These are phyloP conservation scores for Choristoneura rosaceana DNA, from an alignment of 2,888 invertebrate genomes.

Conservation along the genomic window DNA sequence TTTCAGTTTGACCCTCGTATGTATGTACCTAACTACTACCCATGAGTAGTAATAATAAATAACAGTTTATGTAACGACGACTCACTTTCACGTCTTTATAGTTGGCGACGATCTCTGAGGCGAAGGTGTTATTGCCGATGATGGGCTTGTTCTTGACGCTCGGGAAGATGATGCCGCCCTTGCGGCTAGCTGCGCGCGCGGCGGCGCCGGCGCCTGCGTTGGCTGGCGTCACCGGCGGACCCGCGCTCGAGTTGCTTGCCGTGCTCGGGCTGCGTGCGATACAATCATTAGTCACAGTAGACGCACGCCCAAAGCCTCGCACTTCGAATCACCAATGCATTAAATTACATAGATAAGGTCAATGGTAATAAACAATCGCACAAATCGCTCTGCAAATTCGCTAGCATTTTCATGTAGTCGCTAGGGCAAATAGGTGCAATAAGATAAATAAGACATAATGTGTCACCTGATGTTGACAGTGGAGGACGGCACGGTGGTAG, in stretches of 20 bases:
- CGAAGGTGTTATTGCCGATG: constrained; percentile 92
- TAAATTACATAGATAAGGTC: constrained; percentile 25
- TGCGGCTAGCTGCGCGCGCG: constrained; percentile 84
- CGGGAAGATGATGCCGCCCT: constrained; percentile 95
- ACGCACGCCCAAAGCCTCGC: constrained; percentile 48
- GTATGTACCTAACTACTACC: constrained; percentile 12
- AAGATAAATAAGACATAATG: constrained; percentile 57
- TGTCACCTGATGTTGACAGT: constrained; percentile 75
- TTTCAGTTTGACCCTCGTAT: no score
- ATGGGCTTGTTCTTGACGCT: constrained; percentile 96
- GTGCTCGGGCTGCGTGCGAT: constrained; percentile 79
- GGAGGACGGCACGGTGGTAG: constrained; percentile 65
- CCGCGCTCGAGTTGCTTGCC: constrained; percentile 56
- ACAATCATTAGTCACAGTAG: constrained; percentile 70
- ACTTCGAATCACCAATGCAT: constrained; percentile 41
- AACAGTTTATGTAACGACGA: constrained; percentile 48
- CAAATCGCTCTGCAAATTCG: constrained; percentile 50
- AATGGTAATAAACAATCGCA: constrained; percentile 53
- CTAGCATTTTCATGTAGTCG: constrained; percentile 52
- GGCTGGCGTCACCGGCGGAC: constrained; percentile 72
- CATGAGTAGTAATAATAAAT: constrained; percentile 34
- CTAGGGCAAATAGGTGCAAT: constrained; percentile 46
- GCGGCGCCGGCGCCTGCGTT: constrained; percentile 63
- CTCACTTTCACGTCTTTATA: constrained; percentile 94
- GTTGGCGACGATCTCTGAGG: constrained; percentile 90